Evolutionary conservation across 1,140 invertebrate species (phyloP).

Genomic region (Zaprionus vittiger): DNA sequence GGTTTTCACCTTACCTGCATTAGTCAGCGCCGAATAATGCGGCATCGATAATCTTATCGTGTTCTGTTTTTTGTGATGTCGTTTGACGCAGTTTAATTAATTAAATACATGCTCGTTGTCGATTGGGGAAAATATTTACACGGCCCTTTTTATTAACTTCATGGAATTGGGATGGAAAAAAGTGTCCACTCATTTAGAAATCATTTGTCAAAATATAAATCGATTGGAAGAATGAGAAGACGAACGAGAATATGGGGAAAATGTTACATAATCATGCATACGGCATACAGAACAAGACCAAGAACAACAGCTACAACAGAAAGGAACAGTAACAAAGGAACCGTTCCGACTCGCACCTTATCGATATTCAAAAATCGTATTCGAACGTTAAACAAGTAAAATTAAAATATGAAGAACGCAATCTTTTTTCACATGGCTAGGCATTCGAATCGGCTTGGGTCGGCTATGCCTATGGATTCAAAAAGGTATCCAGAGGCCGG

Average conservation of each 20-base stretch:
- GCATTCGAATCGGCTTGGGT: constrained; percentile 47
- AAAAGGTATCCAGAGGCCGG: constrained; percentile 46
- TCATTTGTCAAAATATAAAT: constrained; percentile 83
- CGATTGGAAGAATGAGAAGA: constrained; percentile 44
- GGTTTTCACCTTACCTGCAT: constrained; percentile 12
- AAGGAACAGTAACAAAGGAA: constrained; percentile 57
- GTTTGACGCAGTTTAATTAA: constrained; percentile 74
- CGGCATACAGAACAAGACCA: constrained; percentile 49
- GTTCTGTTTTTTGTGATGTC: constrained; percentile 36
- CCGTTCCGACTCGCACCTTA: constrained; percentile 71
- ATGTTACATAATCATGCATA: constrained; percentile 77
- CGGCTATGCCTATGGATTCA: constrained; percentile 11
- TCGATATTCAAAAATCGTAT: constrained; percentile 80
- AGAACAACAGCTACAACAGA: constrained; percentile 15
- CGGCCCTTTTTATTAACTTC: constrained; percentile 56
- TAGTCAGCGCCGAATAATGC: constrained; percentile 34
- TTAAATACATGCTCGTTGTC: constrained; percentile 59
- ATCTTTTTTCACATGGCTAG: constrained; percentile 81
- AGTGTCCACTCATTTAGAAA: constrained; percentile 78
- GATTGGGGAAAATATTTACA: constrained; percentile 51
- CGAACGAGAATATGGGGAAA: constrained; percentile 41
- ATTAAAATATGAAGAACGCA: constrained; percentile 82
- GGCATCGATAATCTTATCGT: constrained; percentile 51
- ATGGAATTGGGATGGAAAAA: constrained; percentile 36
- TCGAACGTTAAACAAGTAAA: constrained; percentile 72